Evolutionary conservation across 2,888 invertebrate genomes (phyloP).

Genomic region (Palloptera scutellata): DNA sequence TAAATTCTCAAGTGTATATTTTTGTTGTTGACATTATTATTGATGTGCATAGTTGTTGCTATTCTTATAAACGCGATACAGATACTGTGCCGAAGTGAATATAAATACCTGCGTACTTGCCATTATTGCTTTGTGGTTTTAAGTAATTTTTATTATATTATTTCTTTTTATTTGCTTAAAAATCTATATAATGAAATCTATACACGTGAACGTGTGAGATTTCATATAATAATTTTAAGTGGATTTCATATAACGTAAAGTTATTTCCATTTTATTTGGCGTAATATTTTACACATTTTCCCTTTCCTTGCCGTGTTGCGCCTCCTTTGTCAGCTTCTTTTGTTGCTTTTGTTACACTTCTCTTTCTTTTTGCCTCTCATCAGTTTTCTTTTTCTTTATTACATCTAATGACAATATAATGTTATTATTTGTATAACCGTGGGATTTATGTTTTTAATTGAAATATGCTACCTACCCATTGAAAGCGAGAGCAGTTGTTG

Average conservation of each 20-base stretch:
- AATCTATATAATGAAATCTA: background rate
- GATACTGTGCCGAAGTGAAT: too few relatives aligned
- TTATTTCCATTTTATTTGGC: background rate
- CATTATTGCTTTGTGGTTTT: background rate
- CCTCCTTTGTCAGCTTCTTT: background rate
- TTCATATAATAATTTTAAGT: slow-evolving; percentile 2
- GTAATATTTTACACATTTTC: background rate
- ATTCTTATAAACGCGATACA: too few relatives aligned
- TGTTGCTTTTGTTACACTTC: background rate
- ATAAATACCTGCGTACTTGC: background rate
- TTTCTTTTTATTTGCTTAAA: background rate
- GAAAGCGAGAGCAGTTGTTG: too few relatives aligned
- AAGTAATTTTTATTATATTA: background rate
- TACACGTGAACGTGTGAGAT: slow-evolving; percentile 16
- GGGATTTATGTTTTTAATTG: too few relatives aligned
- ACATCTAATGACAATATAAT: too few relatives aligned
- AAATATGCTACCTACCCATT: too few relatives aligned
- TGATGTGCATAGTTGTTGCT: too few relatives aligned
- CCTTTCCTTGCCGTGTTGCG: background rate
- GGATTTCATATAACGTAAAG: background rate
- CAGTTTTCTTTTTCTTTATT: background rate
- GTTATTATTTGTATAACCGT: too few relatives aligned
- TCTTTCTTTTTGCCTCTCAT: background rate
- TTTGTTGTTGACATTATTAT: too few relatives aligned
- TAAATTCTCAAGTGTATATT: too few relatives aligned